phyloP scores from a whole-genome alignment of 2,113 vertebrate genomes.

The Macrotis lagotis region DNA sequence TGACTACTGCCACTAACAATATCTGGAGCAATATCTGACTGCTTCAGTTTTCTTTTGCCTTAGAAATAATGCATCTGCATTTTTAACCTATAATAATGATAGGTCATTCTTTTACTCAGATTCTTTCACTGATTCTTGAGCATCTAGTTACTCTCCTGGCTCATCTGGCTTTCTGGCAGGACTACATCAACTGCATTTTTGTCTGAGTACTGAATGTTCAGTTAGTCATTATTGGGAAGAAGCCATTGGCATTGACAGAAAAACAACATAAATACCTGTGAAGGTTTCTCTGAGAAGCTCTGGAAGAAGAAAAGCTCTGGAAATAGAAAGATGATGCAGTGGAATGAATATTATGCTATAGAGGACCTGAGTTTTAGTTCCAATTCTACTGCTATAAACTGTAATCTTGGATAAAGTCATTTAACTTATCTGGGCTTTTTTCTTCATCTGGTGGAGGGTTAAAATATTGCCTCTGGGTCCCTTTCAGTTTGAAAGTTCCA shows the following conservation, averaged over 20 bases:
- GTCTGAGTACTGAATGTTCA: conserved; percentile 6
- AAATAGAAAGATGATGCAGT: background rate
- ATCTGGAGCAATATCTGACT: conserved; percentile 24
- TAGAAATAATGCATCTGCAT: conserved; percentile 64
- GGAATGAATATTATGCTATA: background rate
- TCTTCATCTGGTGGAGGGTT: conserved; percentile 10
- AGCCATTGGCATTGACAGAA: conserved; percentile 36
- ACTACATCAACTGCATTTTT: conserved; percentile 20
- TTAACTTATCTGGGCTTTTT: conserved; percentile 25
- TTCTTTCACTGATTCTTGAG: conserved; percentile 52
- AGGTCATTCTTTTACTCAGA: conserved; percentile 63
- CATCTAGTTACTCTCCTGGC: background rate
- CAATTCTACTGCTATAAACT: conserved; percentile 17
- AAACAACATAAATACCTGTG: conserved; percentile 30
- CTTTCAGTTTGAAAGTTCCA: background rate
- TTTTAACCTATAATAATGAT: conserved; percentile 45
- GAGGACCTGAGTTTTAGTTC: background rate
- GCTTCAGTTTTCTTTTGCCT: conserved; percentile 28
- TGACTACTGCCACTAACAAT: conserved; percentile 22
- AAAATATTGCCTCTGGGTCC: background rate
- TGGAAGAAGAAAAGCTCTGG: conserved; percentile 54
- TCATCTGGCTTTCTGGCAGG: conserved; percentile 59
- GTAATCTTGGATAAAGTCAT: conserved; percentile 17
- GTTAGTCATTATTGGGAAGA: conserved; percentile 32
- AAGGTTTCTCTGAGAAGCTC: conserved; percentile 57